These are phyloP conservation scores for Atethmia centrago DNA, from an alignment of 2,888 invertebrate genomes.

Conservation along the genomic window DNA sequence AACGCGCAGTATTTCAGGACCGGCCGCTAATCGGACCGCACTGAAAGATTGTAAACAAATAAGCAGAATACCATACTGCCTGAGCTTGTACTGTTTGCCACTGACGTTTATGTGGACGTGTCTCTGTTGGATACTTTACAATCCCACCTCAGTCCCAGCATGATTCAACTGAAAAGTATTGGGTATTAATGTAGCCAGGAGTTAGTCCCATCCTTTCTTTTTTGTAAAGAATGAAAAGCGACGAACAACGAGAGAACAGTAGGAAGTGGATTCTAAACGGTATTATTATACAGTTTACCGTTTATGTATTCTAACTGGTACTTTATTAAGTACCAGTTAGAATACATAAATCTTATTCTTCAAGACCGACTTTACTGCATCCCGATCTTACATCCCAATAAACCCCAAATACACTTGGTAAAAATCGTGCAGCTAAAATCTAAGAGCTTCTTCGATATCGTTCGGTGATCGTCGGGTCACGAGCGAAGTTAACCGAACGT, in stretches of 20 bases:
- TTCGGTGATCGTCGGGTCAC: conserved; percentile 66
- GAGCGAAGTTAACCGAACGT: conserved; percentile 62
- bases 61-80: conserved; percentile 2
- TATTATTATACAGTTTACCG: too few relatives aligned
- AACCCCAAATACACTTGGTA: conserved; percentile 48
- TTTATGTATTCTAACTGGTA: too few relatives aligned
- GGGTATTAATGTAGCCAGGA: neutral
- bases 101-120: neutral
- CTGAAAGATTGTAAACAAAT: conserved; percentile 45
- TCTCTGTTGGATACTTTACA: conserved; percentile 1
- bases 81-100: neutral
- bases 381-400: conserved; percentile 29
- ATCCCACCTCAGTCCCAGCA: neutral
- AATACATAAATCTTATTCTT: conserved; percentile 29
- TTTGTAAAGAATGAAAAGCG: neutral
- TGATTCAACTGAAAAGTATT: neutral
- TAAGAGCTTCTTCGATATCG: conserved; percentile 58
- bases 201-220: neutral
- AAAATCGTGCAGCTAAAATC: conserved; percentile 75
- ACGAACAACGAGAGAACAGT: neutral
- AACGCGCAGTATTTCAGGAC: conserved; percentile 23
- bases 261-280: neutral
- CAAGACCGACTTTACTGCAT: conserved; percentile 6
- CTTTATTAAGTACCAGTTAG: neutral
- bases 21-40: conserved; percentile 1